phyloP scores from a whole-genome alignment of 2,113 vertebrate species.

The Neolamprologus fasciatus region DNA sequence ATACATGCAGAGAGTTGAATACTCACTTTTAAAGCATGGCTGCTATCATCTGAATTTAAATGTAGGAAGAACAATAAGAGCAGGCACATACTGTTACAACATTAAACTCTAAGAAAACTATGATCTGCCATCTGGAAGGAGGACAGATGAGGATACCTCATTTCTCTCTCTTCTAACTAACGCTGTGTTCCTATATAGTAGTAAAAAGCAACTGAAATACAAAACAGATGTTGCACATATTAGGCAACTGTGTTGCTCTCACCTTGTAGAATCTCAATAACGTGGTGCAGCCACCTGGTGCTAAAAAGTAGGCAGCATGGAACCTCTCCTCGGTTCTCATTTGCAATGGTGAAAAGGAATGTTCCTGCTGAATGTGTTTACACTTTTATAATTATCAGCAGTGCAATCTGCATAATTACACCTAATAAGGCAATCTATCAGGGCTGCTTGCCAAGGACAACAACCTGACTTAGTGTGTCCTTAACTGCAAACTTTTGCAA shows the following conservation, averaged over 20 bases:
- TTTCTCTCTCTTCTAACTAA: background rate
- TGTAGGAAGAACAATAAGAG: background rate
- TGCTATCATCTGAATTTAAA: background rate
- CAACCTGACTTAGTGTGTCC: constrained; percentile 23
- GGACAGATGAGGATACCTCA: background rate
- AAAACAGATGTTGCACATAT: constrained; percentile 37
- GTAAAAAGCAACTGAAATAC: background rate
- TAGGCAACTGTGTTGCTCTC: constrained; percentile 23
- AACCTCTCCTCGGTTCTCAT: constrained; percentile 24
- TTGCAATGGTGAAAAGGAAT: constrained; percentile 44
- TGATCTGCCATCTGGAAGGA: constrained; percentile 15
- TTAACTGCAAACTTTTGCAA: constrained; percentile 8
- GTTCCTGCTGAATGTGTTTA: constrained; percentile 49
- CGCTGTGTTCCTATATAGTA: background rate
- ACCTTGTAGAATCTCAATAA: constrained; percentile 46
- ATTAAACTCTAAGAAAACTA: background rate
- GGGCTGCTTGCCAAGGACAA: constrained; percentile 46
- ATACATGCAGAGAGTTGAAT: background rate
- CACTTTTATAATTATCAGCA: constrained; percentile 56
- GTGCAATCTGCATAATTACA: constrained; percentile 58
- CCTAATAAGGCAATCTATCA: constrained; percentile 60
- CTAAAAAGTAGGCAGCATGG: constrained; percentile 36
- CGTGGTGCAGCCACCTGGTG: constrained; percentile 47
- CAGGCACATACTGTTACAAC: background rate
- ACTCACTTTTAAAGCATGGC: background rate